A percentile compares a stretch with the other conserved stretches of the same genome.
phyloP scores from a whole-genome alignment of 2,113 vertebrate genomes.

The Triplophysa tibetana region DNA sequence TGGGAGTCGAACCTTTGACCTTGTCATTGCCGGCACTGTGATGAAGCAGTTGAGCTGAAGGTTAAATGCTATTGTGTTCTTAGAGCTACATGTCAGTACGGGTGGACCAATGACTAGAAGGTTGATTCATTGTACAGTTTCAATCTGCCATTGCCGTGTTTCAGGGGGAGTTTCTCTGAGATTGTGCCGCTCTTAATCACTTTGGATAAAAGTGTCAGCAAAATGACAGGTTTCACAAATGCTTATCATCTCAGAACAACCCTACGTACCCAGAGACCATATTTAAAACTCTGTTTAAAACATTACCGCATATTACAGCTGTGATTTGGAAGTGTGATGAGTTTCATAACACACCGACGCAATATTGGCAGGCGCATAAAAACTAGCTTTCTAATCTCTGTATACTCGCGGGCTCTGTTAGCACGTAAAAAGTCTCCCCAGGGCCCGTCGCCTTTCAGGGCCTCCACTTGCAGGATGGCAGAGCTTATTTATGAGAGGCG shows the following conservation, averaged over 20 bases:
- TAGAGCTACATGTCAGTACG: not conserved
- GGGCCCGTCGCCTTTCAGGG: constrained; percentile 38
- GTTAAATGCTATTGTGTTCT: not conserved
- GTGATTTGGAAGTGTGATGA: constrained; percentile 33
- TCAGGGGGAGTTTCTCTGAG: not conserved
- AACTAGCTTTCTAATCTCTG: constrained; percentile 37
- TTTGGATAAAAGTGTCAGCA: constrained; percentile 2
- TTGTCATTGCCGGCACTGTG: too few relatives aligned
- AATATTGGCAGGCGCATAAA: constrained; percentile 40
- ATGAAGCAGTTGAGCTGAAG: too few relatives aligned
- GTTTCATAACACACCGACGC: constrained; percentile 16
- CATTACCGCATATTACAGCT: constrained; percentile 39
- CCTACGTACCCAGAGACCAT: not conserved
- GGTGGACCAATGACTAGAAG: not conserved
- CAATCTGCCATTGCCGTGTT: not conserved
- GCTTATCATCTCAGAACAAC: constrained; percentile 10
- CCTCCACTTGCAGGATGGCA: constrained; percentile 47
- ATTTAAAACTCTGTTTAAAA: constrained; percentile 12
- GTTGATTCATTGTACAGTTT: not conserved
- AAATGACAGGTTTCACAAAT: constrained; percentile 15
- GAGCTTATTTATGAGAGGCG: constrained; percentile 51
- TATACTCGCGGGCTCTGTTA: constrained; percentile 34
- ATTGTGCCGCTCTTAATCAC: constrained; percentile 9
- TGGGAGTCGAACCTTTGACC: not conserved
- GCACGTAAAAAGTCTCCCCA: constrained; percentile 45